Evolutionary conservation across 2,797 vertebrate species (phyloP), one percentile per base, ranked within the genome.

Genomic region (Astyanax mexicanus): DNA sequence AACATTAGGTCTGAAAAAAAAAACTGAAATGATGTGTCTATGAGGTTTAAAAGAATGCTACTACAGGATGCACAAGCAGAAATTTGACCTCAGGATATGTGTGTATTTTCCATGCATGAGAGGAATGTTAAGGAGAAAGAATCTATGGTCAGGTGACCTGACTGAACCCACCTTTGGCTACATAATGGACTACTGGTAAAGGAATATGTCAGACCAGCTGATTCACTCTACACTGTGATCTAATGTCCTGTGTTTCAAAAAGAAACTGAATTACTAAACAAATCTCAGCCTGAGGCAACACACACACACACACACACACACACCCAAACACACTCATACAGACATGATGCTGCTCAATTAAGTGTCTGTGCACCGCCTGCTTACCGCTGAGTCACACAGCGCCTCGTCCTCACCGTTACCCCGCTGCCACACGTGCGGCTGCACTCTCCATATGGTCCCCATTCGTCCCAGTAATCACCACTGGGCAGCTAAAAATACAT

Each of bases 361-460:
- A 37, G 40, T 29, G 64, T 54, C 58, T 23, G 29, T 25, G 21
- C 25, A 21, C 23, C 0, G 52, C 29, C 29, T 52, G 55, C 78
- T 45, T 88, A 98, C 97, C 97, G 95, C 80, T 88, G 93, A 23
- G 95, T 95, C 84, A 93, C 86, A 78, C 97, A 99, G 62, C 7
- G 89, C 7, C 97, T 93, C 4, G 92, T 93, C 74, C 90, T 93
- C 82, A 89, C 77, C 79, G 94, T 95, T 71, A 98, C 90, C 0
- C 97, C 98, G 0, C 92, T 90, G 0, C 97, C 97, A 66, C 97
- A 99, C 85, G 91, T 98, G 65, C 95, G 92, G 75, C 96, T 99
- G 90, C 97, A 99, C 61, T 92, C 87, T 8, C 94, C 90, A 81
- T 95, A 98, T 1, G 92, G 86, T 12, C 94, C 88, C 98, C 98